phyloP scores from a whole-genome alignment of 2,797 vertebrate genomes.

The Nothura maculosa region DNA sequence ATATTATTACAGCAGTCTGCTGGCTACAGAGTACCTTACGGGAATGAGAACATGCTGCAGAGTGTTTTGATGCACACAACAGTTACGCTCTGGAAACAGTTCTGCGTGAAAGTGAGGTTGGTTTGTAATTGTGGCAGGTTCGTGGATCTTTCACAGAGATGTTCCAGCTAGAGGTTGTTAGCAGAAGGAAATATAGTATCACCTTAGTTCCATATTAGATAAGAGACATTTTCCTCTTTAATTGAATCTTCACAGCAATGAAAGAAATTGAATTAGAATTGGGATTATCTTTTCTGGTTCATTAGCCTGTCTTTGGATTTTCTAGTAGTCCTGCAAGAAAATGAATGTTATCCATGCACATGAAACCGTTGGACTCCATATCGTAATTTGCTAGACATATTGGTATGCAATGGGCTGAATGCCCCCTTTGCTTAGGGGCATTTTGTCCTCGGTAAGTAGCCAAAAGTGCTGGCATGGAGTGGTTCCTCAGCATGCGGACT shows the following conservation, averaged over 20 bases:
- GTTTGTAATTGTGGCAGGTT: constrained; percentile 30
- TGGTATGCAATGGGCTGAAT: neutral
- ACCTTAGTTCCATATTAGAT: neutral
- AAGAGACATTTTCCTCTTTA: neutral
- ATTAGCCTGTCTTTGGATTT: neutral
- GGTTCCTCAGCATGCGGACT: neutral
- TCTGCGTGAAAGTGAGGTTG: constrained; percentile 10
- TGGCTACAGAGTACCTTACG: constrained; percentile 67
- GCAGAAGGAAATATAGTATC: neutral
- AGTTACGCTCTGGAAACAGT: constrained; percentile 69
- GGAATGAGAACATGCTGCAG: constrained; percentile 75
- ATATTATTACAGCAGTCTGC: constrained; percentile 79
- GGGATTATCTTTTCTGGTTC: neutral
- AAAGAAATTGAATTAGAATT: neutral
- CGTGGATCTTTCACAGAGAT: neutral
- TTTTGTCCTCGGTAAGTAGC: neutral
- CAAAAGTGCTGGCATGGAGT: neutral
- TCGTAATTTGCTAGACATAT: neutral
- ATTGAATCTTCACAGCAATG: neutral
- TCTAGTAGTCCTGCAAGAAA: neutral
- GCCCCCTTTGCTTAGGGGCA: neutral
- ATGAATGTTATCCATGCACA: rapidly evolving
- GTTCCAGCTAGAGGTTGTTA: neutral
- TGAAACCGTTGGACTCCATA: neutral
- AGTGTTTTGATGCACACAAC: constrained; percentile 70